phyloP scores from a whole-genome alignment of 2,113 vertebrate species.

The Tiliqua scincoides region DNA sequence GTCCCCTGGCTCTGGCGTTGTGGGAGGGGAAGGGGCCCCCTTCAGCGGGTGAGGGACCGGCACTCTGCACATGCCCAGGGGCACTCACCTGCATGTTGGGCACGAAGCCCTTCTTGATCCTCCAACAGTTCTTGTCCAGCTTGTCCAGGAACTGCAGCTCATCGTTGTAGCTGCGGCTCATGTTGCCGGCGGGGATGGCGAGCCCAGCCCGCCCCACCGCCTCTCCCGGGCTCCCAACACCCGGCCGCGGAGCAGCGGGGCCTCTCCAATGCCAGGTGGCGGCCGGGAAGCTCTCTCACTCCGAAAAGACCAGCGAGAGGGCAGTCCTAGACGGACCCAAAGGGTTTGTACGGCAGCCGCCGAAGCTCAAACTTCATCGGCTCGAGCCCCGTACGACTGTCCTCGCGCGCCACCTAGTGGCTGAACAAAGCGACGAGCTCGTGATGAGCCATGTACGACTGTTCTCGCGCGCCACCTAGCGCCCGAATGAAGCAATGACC shows the following conservation, averaged over 20 bases:
- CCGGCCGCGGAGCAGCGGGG: too few species aligned
- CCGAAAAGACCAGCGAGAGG: background rate
- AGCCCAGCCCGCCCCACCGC: background rate
- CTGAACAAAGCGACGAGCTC: too few species aligned
- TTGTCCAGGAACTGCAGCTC: constrained; percentile 96
- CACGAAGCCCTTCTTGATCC: constrained; percentile 96
- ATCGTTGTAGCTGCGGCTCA: constrained; percentile 96
- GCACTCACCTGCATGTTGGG: constrained; percentile 94
- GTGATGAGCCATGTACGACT: too few species aligned
- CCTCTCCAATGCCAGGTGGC: fast-evolving
- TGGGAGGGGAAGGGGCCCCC: too few species aligned
- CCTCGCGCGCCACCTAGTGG: background rate
- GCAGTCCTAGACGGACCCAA: fast-evolving
- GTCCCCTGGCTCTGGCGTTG: too few species aligned
- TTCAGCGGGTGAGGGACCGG: background rate
- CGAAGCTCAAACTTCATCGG: constrained; percentile 40
- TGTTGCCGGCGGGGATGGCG: constrained; percentile 56
- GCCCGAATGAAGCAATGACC: too few species aligned
- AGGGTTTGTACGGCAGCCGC: background rate
- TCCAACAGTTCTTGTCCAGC: constrained; percentile 88
- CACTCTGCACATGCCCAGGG: background rate
- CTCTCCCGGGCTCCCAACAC: fast-evolving
- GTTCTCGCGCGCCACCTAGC: too few species aligned
- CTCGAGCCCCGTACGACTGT: fast-evolving
- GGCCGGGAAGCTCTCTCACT: fast-evolving